Conservation (phyloP, 2,797 vertebrate species). For the Glyptemys insculpta region DNA sequence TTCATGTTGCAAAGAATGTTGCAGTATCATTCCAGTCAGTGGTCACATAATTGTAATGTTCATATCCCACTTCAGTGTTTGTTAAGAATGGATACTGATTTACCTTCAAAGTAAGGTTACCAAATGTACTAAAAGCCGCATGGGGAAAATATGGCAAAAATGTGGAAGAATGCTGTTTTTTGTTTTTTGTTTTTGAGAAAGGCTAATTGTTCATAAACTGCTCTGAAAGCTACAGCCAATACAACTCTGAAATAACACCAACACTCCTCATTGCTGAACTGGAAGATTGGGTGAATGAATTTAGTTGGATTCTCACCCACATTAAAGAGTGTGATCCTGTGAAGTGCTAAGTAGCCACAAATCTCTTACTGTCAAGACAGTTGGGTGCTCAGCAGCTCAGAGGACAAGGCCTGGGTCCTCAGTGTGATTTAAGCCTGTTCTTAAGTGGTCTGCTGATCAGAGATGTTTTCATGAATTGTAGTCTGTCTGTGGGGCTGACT, state of each 20-base stretch:
- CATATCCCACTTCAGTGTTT: not conserved
- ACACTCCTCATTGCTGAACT: not conserved
- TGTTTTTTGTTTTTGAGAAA: not conserved
- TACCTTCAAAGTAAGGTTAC: slow-evolving; percentile 10
- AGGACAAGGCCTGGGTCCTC: not conserved
- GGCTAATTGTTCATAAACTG: not conserved
- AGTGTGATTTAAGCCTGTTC: not conserved
- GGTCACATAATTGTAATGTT: not conserved
- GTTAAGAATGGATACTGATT: not conserved
- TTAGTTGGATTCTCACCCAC: not conserved
- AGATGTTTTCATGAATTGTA: not conserved
- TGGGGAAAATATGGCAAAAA: not conserved
- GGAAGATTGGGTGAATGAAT: not conserved
- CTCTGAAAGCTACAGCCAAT: not conserved
- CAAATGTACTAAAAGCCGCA: not conserved
- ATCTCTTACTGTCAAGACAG: not conserved
- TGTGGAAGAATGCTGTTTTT: not conserved
- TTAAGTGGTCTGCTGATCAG: not conserved
- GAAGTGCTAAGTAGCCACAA: not conserved
- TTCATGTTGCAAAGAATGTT: not conserved
- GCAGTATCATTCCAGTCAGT: not conserved
- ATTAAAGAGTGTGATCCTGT: not conserved
- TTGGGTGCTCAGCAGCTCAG: not conserved
- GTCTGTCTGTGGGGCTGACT: not conserved
- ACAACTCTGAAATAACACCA: not conserved